phyloP scores from a whole-genome alignment of 2,113 vertebrate genomes.

The Dermatemys mawii region DNA sequence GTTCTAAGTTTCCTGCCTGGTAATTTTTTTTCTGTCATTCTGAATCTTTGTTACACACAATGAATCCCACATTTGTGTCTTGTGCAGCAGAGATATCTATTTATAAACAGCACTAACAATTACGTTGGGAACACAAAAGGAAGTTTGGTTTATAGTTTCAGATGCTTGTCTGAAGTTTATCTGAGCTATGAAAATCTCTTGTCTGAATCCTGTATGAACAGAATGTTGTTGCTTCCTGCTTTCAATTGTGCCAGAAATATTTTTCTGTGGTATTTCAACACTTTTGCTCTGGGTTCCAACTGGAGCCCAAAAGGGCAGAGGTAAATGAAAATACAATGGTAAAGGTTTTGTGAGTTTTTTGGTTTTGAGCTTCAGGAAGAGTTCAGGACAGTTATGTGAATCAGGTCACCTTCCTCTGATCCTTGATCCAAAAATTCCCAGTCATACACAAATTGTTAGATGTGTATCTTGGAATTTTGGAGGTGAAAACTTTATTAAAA shows the following conservation, averaged over 20 bases:
- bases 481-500: not conserved
- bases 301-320: not conserved
- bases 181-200: not conserved
- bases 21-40: not conserved
- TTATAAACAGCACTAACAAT: not conserved
- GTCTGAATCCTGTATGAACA: not conserved
- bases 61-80: not conserved
- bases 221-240: not conserved
- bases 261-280: not conserved
- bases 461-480: not conserved
- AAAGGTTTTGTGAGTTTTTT: not conserved
- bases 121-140: not conserved
- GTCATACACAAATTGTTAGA: not conserved
- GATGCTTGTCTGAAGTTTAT: not conserved
- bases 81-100: not conserved
- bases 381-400: not conserved
- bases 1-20: not conserved
- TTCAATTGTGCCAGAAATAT: not conserved
- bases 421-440: no score
- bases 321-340: not conserved
- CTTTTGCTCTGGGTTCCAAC: not conserved
- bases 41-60: not conserved
- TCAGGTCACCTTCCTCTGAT: not conserved
- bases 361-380: not conserved
- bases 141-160: not conserved